These are phyloP conservation scores for Pedetes capensis DNA, from an alignment of 2,113 vertebrate genomes.

Conservation along the genomic window DNA sequence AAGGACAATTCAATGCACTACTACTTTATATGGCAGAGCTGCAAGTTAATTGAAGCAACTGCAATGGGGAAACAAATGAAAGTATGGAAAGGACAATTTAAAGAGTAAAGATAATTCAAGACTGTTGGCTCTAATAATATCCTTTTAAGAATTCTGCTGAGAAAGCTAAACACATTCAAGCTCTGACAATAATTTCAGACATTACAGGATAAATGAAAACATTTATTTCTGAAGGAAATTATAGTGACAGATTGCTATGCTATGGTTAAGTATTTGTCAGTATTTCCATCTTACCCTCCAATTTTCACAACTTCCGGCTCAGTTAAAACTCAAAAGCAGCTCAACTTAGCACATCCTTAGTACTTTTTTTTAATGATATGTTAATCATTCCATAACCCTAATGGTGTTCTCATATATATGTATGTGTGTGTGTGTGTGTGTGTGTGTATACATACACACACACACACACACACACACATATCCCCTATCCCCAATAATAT, in stretches of 20 bases:
- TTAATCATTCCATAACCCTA: background rate
- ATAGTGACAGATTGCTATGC: constrained; percentile 36
- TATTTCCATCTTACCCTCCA: constrained; percentile 32
- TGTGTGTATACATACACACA: no score
- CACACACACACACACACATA: no score
- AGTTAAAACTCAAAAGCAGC: constrained; percentile 34
- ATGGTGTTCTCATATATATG: background rate
- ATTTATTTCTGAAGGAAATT: constrained; percentile 72
- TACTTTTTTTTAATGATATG: background rate
- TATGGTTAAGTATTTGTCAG: constrained; percentile 52
- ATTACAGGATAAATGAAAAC: constrained; percentile 68
- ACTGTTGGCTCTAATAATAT: constrained; percentile 69
- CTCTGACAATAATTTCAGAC: constrained; percentile 66
- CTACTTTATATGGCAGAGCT: background rate
- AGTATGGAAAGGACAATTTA: constrained; percentile 40
- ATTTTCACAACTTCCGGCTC: constrained; percentile 17
- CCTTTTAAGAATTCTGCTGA: constrained; percentile 80
- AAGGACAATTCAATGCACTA: background rate
- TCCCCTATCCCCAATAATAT: background rate
- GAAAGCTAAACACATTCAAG: constrained; percentile 66
- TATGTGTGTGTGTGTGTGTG: no score
- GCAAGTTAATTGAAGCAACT: constrained; percentile 21
- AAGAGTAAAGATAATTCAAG: constrained; percentile 52
- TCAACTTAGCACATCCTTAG: background rate
- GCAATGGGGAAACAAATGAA: background rate